Percentiles rank a stretch among this genome's conserved stretches.
These are phyloP conservation scores for Pachypeltis micranthus DNA, from an alignment of 1,140 invertebrate genomes.

Conservation along the genomic window DNA sequence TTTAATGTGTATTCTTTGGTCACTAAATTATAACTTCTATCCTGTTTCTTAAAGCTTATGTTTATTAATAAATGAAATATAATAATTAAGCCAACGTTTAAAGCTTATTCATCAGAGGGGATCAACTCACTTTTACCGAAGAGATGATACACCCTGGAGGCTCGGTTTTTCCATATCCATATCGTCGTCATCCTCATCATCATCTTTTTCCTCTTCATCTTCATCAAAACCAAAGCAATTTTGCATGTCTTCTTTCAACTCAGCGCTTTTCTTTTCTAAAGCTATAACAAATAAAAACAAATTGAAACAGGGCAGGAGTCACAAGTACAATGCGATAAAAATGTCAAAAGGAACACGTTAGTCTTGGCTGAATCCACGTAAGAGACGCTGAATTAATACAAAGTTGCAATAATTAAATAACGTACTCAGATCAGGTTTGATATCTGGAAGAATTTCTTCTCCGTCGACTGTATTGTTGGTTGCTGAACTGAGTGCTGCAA, in stretches of 20 bases:
- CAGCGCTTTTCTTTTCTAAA: not conserved
- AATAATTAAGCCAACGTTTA: too few species aligned
- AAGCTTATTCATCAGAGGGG: too few species aligned
- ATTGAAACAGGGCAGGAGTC: not conserved
- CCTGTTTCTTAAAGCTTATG: too few species aligned
- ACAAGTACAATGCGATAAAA: not conserved
- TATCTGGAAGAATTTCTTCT: slow-evolving; percentile 24
- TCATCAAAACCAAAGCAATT: slow-evolving; percentile 79
- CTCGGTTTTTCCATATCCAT: not conserved
- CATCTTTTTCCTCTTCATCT: slow-evolving; percentile 35
- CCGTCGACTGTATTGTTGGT: slow-evolving; percentile 20
- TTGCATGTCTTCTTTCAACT: slow-evolving; percentile 42
- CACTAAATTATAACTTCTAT: too few species aligned
- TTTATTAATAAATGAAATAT: too few species aligned
- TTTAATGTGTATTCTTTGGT: too few species aligned
- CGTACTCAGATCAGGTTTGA: not conserved
- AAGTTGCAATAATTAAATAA: not conserved
- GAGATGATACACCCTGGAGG: too few species aligned
- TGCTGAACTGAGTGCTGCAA: slow-evolving; percentile 22
- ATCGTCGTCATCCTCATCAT: slow-evolving; percentile 2
- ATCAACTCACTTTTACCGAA: too few species aligned
- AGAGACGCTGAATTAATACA: not conserved
- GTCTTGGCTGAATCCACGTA: not conserved
- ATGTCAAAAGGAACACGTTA: not conserved
- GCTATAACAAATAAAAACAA: not conserved